These are phyloP conservation scores for Pitangus sulphuratus DNA, from an alignment of 2,797 vertebrate species.

Conservation along the genomic window DNA sequence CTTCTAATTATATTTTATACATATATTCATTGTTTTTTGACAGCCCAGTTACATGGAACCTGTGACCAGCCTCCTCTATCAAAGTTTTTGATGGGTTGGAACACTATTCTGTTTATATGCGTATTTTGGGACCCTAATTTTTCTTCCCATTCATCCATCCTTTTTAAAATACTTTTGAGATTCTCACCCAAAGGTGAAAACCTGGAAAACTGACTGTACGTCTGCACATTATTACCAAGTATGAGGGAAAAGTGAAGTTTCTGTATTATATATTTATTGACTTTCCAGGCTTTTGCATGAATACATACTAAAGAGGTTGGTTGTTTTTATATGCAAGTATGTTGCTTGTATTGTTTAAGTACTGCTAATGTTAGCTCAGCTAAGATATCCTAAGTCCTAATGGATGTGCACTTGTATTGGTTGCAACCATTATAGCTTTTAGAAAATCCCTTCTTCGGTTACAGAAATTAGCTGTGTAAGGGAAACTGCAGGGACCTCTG, in stretches of 20 bases:
- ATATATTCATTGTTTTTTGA: background rate
- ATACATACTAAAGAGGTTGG: background rate
- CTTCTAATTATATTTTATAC: background rate
- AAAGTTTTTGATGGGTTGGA: background rate
- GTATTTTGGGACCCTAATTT: accelerated
- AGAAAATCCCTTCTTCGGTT: background rate
- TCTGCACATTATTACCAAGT: background rate
- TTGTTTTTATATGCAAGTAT: background rate
- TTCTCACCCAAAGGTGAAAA: background rate
- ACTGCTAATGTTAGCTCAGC: background rate
- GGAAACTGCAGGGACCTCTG: background rate
- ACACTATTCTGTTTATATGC: background rate
- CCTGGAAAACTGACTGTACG: background rate
- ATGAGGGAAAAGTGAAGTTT: background rate
- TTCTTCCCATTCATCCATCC: background rate
- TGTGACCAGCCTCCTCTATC: background rate
- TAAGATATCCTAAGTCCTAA: background rate
- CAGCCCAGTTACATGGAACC: background rate
- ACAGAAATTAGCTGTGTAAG: background rate
- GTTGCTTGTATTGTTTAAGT: background rate
- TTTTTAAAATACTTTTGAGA: background rate
- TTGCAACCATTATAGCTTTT: background rate
- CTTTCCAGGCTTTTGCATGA: background rate
- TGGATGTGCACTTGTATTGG: background rate
- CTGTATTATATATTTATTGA: background rate